A percentile compares a stretch with the other conserved stretches of the same genome.
phyloP scores from a whole-genome alignment of 53 echinoderm and acorn worm species.

The Holothuria leucospilota region DNA sequence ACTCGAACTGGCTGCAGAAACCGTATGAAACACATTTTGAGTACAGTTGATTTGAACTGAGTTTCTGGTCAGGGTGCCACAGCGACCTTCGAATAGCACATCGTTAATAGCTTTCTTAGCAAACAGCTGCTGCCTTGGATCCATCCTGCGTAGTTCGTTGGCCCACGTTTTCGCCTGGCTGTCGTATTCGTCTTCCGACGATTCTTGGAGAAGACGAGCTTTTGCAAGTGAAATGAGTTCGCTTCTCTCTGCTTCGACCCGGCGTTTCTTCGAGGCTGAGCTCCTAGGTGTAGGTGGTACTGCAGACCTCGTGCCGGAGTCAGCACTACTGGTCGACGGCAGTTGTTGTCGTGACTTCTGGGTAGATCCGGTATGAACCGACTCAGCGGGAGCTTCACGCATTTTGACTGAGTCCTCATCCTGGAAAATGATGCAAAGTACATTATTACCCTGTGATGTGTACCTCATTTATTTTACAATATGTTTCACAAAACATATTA shows the following conservation, averaged over 20 bases:
- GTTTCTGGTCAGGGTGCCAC: conserved; percentile 25
- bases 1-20: not conserved
- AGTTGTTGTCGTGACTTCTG: too few relatives aligned
- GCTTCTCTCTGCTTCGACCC: not conserved
- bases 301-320: conserved; percentile 11
- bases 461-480: too few relatives aligned
- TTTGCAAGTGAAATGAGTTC: conserved; percentile 32
- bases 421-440: too few relatives aligned
- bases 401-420: too few relatives aligned
- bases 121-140: conserved; percentile 25
- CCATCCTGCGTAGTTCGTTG: conserved; percentile 39
- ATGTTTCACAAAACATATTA: too few relatives aligned
- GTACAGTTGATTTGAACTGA: conserved; percentile 22
- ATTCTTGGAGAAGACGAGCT: conserved; percentile 25
- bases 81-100: conserved; percentile 33
- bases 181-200: conserved; percentile 23
- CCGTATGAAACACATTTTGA: conserved; percentile 22
- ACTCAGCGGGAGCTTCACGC: too few relatives aligned
- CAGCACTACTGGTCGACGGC: not conserved
- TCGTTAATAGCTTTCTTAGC: conserved; percentile 39
- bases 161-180: conserved; percentile 31
- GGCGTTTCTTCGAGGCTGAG: not conserved
- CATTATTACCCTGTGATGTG: too few relatives aligned
- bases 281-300: conserved; percentile 2
- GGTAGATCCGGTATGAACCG: too few relatives aligned